Conservation (phyloP, 2,888 invertebrate genomes). For the Thyatira batis region DNA sequence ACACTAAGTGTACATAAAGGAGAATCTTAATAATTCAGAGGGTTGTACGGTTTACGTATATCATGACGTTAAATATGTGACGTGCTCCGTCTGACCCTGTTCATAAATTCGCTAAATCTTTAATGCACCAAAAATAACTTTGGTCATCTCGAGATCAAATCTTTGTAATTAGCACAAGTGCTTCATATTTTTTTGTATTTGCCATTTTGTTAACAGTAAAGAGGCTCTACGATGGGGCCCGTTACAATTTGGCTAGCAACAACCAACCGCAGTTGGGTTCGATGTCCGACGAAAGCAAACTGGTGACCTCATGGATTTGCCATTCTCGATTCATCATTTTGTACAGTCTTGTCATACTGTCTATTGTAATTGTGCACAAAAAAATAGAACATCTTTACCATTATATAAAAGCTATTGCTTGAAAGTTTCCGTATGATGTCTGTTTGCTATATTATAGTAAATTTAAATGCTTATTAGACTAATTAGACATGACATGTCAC, state of each 20-base stretch:
- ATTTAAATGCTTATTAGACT: too few species aligned
- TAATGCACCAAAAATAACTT: neutral
- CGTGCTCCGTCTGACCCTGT: neutral
- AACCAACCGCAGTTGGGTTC: constrained; percentile 63
- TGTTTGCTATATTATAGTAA: neutral
- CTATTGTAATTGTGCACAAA: constrained; percentile 34
- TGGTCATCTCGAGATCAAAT: constrained; percentile 5
- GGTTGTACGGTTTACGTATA: neutral
- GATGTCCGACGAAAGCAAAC: constrained; percentile 73
- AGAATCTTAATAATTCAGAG: neutral
- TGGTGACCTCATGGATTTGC: constrained; percentile 70
- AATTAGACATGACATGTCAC: too few species aligned
- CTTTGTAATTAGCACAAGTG: constrained; percentile 38
- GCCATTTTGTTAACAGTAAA: constrained; percentile 41
- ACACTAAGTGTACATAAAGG: too few species aligned
- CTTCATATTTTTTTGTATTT: constrained; percentile 46
- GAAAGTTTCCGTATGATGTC: neutral
- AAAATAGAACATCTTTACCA: constrained; percentile 31
- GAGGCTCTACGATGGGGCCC: constrained; percentile 56
- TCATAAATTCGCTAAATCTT: neutral
- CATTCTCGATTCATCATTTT: constrained; percentile 75
- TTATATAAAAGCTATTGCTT: constrained; percentile 20
- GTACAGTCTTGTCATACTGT: constrained; percentile 53
- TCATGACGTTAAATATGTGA: neutral
- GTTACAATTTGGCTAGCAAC: constrained; percentile 71